A percentile compares a stretch with the other conserved stretches of the same genome.
phyloP scores from a whole-genome alignment of 2,113 vertebrate genomes.

The Neopipo cinnamomea region DNA sequence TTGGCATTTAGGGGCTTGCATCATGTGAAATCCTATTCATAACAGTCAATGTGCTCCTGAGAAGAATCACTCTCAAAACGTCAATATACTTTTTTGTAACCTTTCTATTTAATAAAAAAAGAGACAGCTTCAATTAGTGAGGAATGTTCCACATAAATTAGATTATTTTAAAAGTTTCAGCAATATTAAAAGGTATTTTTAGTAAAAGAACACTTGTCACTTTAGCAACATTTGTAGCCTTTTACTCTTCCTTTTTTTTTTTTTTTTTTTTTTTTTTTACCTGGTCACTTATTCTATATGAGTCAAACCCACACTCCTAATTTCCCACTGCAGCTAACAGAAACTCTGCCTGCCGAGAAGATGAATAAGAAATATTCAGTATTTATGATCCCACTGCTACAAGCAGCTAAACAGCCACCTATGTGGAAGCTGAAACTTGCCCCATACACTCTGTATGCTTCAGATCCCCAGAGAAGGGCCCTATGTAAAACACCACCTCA shows the following conservation, averaged over 20 bases:
- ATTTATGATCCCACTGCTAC: neutral
- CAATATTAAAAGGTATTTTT: constrained; percentile 75
- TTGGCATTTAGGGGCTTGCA: constrained; percentile 45
- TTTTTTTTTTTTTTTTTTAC: neutral
- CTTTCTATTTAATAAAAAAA: constrained; percentile 79
- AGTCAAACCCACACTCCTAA: neutral
- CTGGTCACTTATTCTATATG: neutral
- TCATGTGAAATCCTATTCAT: constrained; percentile 64
- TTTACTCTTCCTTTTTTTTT: neutral
- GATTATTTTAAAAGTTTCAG: constrained; percentile 74
- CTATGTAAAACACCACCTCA: neutral
- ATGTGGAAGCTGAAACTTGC: neutral
- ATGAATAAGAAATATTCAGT: neutral
- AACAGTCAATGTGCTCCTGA: constrained; percentile 66
- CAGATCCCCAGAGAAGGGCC: neutral
- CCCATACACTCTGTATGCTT: neutral
- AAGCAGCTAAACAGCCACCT: neutral
- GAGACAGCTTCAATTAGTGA: constrained; percentile 80
- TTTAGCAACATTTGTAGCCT: constrained; percentile 16
- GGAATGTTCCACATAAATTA: constrained; percentile 75
- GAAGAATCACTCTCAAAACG: constrained; percentile 70
- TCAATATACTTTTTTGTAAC: constrained; percentile 74
- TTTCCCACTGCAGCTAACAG: neutral
- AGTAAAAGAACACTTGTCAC: constrained; percentile 73
- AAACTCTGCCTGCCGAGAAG: neutral